Conservation (phyloP, 2,888 invertebrate genomes). For the Drosophila multiciliata region DNA sequence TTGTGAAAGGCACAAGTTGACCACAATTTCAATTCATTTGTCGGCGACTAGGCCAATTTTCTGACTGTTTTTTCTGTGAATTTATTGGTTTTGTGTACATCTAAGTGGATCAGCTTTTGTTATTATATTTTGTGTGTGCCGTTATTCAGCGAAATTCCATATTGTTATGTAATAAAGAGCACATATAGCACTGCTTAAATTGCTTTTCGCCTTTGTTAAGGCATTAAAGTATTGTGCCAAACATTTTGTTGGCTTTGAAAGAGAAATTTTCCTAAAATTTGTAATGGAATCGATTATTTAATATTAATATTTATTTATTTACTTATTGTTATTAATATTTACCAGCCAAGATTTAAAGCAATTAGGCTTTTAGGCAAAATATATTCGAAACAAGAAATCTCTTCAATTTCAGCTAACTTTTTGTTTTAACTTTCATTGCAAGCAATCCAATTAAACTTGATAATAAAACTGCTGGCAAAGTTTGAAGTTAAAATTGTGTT, state of each 20-base stretch:
- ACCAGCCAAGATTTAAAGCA: not conserved
- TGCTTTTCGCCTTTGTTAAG: not conserved
- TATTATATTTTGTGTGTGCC: conserved; percentile 27
- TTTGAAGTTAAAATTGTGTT: conserved; percentile 21
- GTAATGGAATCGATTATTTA: not conserved
- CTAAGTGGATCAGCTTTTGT: conserved; percentile 63
- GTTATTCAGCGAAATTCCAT: conserved; percentile 5
- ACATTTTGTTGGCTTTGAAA: not conserved
- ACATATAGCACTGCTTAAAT: not conserved
- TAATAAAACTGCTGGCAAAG: conserved; percentile 13
- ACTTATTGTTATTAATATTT: too few species aligned
- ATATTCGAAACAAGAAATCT: too few species aligned
- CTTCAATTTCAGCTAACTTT: not conserved
- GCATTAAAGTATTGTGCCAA: not conserved
- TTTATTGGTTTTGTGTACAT: conserved; percentile 65
- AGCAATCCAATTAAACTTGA: conserved; percentile 27
- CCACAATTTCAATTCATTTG: conserved; percentile 62
- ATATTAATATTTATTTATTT: not conserved
- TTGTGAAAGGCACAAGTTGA: conserved; percentile 47
- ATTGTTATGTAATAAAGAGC: not conserved
- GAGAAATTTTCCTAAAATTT: not conserved
- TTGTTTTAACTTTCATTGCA: not conserved
- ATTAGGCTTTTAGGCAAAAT: not conserved
- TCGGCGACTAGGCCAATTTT: conserved; percentile 27
- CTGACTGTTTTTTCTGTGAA: conserved; percentile 45